Conservation (phyloP, 2,888 invertebrate genomes). For the Monopis laevigella region DNA sequence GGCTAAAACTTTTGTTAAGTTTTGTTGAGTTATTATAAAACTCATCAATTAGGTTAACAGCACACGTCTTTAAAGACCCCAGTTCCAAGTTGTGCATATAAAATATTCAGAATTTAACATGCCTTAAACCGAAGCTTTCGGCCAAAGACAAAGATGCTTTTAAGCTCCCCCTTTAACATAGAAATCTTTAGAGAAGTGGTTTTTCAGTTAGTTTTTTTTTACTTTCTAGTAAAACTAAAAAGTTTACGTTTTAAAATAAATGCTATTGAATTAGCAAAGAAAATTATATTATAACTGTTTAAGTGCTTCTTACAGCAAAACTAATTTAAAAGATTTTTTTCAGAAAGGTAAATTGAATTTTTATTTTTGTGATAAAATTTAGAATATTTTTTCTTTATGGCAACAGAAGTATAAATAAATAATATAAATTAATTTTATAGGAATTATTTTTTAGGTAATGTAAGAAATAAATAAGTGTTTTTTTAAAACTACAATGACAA, state of each 20-base stretch:
- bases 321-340: too few relatives aligned
- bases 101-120: slow-evolving; percentile 20
- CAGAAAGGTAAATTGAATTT: too few relatives aligned
- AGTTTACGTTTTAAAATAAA: too few relatives aligned
- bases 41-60: not conserved
- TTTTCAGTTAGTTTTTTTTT: not conserved
- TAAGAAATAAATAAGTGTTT: too few relatives aligned
- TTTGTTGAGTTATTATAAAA: too few relatives aligned
- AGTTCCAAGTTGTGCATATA: slow-evolving; percentile 9
- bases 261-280: too few relatives aligned
- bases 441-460: not conserved
- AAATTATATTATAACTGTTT: too few relatives aligned
- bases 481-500: too few relatives aligned
- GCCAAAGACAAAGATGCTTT: slow-evolving; percentile 62
- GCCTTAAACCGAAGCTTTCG: slow-evolving; percentile 52
- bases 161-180: slow-evolving; percentile 36
- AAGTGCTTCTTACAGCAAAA: too few relatives aligned
- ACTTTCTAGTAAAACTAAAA: not conserved
- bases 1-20: too few relatives aligned
- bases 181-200: slow-evolving; percentile 12
- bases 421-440: not conserved
- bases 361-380: not conserved
- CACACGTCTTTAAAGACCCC: slow-evolving; percentile 1
- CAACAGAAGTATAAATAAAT: not conserved
- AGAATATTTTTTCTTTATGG: not conserved